phyloP scores from a whole-genome alignment of 1,140 invertebrate species.

The Solenopsis fugax region DNA sequence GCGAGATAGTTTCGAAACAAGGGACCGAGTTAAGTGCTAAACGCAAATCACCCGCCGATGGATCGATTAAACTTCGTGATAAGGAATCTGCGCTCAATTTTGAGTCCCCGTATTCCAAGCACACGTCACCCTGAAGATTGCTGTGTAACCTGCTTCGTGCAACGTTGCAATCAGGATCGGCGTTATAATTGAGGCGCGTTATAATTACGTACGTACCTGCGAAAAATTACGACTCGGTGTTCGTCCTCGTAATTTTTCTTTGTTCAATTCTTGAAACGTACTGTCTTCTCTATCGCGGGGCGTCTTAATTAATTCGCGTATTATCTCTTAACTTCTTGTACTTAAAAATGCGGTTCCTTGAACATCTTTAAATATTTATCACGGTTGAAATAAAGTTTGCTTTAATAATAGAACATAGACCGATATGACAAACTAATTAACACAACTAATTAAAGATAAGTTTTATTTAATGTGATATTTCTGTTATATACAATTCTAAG shows the following conservation, averaged over 20 bases:
- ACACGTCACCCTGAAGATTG: neutral
- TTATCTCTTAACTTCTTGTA: neutral
- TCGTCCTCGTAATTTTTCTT: neutral
- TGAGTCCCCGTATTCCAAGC: neutral
- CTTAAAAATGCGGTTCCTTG: neutral
- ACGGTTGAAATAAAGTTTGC: neutral
- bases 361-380: neutral
- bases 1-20: constrained; percentile 8
- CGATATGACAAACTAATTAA: too few species aligned
- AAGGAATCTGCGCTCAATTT: constrained; percentile 20
- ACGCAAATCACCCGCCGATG: neutral
- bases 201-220: neutral
- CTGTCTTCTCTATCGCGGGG: neutral
- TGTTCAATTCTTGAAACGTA: neutral
- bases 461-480: too few species aligned
- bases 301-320: neutral
- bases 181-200: neutral
- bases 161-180: neutral
- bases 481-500: too few species aligned
- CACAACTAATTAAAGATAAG: too few species aligned
- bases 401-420: too few species aligned
- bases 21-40: constrained; percentile 42
- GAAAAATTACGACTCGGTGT: neutral
- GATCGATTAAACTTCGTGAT: constrained; percentile 47
- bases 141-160: neutral